Evolutionary conservation across 2,113 vertebrate species (phyloP).

Genomic region (Gallinago jamesoni): DNA sequence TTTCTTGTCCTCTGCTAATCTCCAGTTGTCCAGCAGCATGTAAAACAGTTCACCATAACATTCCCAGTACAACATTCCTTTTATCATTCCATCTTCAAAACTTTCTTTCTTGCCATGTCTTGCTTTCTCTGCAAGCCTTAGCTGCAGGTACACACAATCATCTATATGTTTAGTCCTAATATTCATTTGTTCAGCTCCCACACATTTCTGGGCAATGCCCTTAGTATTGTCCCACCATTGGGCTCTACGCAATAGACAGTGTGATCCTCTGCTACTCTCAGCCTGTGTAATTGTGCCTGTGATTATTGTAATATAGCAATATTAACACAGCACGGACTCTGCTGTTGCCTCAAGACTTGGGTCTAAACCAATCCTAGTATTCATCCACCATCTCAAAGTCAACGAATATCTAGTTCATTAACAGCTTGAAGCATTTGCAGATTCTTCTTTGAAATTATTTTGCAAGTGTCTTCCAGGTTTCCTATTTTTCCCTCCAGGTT

Average conservation of each 20-base stretch:
- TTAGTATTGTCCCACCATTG: neutral
- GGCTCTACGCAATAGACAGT: neutral
- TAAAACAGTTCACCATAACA: neutral
- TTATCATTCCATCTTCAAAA: neutral
- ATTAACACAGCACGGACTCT: neutral
- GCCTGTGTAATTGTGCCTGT: neutral
- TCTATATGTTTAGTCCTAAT: neutral
- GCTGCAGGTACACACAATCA: neutral
- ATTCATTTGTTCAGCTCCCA: neutral
- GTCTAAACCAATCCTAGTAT: neutral
- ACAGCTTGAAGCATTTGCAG: neutral
- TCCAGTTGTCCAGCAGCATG: neutral
- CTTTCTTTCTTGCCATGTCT: neutral
- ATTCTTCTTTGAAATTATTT: neutral
- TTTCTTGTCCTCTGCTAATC: neutral
- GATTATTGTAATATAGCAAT: neutral
- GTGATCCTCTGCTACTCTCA: neutral
- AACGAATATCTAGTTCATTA: neutral
- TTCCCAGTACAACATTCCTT: neutral
- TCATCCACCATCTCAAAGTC: neutral
- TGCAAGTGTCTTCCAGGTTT: neutral
- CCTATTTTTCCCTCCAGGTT: neutral
- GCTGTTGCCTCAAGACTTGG: neutral
- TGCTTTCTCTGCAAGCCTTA: neutral
- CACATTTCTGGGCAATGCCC: neutral